These are phyloP conservation scores for Drosophila nigrodunni DNA, from an alignment of 1,140 invertebrate species.

Conservation along the genomic window DNA sequence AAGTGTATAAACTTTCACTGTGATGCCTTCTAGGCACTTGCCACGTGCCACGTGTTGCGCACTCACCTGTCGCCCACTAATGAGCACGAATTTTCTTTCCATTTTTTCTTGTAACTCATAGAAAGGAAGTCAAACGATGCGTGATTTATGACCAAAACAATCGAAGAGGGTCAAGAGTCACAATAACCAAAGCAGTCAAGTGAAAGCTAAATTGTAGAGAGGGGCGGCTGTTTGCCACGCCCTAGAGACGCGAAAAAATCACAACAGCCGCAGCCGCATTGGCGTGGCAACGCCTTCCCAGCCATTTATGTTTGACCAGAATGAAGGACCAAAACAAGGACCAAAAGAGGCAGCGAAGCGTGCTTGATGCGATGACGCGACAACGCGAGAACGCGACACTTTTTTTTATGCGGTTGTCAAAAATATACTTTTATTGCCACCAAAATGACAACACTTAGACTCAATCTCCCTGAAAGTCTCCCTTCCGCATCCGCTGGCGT, in stretches of 20 bases:
- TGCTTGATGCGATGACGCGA: conserved; percentile 62
- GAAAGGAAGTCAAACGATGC: conserved; percentile 47
- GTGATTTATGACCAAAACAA: conserved; percentile 72
- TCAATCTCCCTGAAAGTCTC: neutral
- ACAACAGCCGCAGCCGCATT: conserved; percentile 63
- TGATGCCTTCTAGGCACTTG: conserved; percentile 39
- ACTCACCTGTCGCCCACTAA: conserved; percentile 60
- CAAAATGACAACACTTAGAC: conserved; percentile 82
- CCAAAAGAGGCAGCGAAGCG: conserved; percentile 38
- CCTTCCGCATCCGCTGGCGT: neutral
- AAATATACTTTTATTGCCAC: conserved; percentile 82
- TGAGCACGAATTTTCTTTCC: conserved; percentile 29
- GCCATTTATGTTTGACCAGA: conserved; percentile 7
- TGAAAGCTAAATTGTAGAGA: conserved; percentile 48
- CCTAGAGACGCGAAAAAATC: conserved; percentile 49
- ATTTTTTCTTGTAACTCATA: neutral
- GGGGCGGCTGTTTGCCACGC: conserved; percentile 52
- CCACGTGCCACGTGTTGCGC: conserved; percentile 53
- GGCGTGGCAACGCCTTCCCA: conserved; percentile 63
- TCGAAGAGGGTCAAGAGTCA: conserved; percentile 63
- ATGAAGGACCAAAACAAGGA: neutral
- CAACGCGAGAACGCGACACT: conserved; percentile 38
- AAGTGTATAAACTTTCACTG: conserved; percentile 81
- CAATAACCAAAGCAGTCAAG: conserved; percentile 44
- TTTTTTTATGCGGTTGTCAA: conserved; percentile 75